phyloP scores from a whole-genome alignment of 2,888 invertebrate species.

The Petrolisthes manimaculis region DNA sequence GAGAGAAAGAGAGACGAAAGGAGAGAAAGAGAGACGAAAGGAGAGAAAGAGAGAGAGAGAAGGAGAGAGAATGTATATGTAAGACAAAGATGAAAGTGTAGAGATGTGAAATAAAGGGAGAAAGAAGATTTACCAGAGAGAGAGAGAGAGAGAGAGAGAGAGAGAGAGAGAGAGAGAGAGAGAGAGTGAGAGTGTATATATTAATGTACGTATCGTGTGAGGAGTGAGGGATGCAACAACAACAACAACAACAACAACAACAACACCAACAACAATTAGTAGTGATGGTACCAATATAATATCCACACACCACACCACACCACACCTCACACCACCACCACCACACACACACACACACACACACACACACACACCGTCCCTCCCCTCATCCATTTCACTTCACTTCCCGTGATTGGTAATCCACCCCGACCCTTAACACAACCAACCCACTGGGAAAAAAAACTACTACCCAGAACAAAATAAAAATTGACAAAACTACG shows the following conservation, averaged over 20 bases:
- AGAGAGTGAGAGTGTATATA: neutral
- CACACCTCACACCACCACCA: no score
- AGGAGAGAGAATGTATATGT: neutral
- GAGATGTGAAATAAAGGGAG: neutral
- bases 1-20: constrained; percentile 4
- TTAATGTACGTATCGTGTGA: neutral
- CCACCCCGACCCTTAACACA: neutral
- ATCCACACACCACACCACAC: no score
- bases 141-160: neutral
- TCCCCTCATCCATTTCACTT: constrained; percentile 9
- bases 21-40: neutral
- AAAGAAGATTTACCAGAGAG: neutral
- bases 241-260: no score
- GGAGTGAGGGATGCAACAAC: neutral
- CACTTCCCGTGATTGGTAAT: constrained; percentile 33
- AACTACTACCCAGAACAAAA: no score
- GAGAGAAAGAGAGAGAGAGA: neutral
- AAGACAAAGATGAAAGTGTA: neutral
- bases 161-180: neutral
- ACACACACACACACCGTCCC: no score
- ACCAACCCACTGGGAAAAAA: no score
- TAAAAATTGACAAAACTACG: neutral
- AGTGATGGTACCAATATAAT: constrained; percentile 2
- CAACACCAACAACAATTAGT: constrained; percentile 14
- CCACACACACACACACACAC: no score